Percentiles rank a stretch among this genome's conserved stretches.
phyloP scores from a whole-genome alignment of 2,113 vertebrate species.

The Erythrolamprus reginae region DNA sequence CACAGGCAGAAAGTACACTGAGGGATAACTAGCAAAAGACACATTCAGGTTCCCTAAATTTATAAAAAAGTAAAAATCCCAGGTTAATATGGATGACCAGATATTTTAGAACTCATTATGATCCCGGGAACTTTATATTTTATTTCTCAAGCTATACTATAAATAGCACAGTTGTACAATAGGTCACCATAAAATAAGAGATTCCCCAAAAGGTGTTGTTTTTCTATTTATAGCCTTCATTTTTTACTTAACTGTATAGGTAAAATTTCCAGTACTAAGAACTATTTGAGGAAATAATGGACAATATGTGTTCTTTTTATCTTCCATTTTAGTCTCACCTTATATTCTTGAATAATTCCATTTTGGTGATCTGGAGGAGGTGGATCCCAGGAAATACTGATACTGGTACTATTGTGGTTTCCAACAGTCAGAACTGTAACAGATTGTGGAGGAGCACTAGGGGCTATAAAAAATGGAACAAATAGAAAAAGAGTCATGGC shows the following conservation, averaged over 20 bases:
- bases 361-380: constrained; percentile 95
- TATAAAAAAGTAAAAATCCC: background rate
- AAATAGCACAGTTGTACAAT: background rate
- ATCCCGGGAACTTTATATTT: background rate
- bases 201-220: background rate
- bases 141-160: background rate
- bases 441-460: constrained; percentile 94
- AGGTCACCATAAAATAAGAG: background rate
- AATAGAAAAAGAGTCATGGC: background rate
- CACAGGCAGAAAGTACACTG: background rate
- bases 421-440: constrained; percentile 93
- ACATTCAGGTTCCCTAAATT: background rate
- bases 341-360: constrained; percentile 97
- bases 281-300: background rate
- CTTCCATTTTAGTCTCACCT: constrained; percentile 69
- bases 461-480: constrained; percentile 70
- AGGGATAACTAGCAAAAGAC: background rate
- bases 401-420: constrained; percentile 95
- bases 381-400: constrained; percentile 98
- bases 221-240: background rate
- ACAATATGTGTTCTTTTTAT: background rate
- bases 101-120: background rate
- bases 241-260: background rate
- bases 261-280: background rate
- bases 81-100: background rate